phyloP scores from a whole-genome alignment of 2,888 invertebrate genomes.

The Drosophila subquinaria region DNA sequence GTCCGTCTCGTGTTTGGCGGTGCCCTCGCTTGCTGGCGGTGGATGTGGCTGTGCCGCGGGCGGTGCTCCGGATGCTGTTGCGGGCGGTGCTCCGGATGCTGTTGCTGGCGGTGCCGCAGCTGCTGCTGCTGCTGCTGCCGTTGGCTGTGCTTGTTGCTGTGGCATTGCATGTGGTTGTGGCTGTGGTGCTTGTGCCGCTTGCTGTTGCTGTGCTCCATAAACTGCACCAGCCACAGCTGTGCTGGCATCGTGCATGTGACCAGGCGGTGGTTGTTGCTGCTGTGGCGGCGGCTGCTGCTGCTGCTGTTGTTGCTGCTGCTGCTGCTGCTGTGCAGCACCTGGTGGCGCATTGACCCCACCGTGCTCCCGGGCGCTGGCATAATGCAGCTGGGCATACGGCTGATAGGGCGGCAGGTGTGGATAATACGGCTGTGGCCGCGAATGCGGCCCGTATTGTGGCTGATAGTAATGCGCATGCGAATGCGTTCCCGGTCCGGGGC shows the following conservation, averaged over 20 bases:
- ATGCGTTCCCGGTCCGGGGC: conserved; percentile 80
- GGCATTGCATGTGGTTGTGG: conserved; percentile 49
- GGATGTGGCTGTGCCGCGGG: conserved; percentile 43
- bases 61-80: conserved; percentile 46
- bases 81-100: conserved; percentile 26
- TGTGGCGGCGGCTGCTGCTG: conserved; percentile 69
- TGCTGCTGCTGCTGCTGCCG: conserved; percentile 28
- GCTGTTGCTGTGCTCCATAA: conserved; percentile 24
- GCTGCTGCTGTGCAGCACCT: conserved; percentile 70
- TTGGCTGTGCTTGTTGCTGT: conserved; percentile 28
- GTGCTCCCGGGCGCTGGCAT: conserved; percentile 47
- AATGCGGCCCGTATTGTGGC: conserved; percentile 85
- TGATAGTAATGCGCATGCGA: conserved; percentile 85
- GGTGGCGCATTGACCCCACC: conserved; percentile 80
- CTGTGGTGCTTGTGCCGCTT: conserved; percentile 20
- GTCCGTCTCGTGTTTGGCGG: conserved; percentile 79
- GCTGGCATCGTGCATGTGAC: conserved; percentile 67
- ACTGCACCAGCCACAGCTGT: conserved; percentile 22
- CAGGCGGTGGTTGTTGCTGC: conserved; percentile 50
- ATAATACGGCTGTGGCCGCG: conserved; percentile 84
- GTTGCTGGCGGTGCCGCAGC: conserved; percentile 39
- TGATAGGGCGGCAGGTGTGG: conserved; percentile 85
- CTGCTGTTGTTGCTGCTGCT: conserved; percentile 38
- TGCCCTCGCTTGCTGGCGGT: conserved; percentile 50
- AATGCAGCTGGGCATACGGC: conserved; percentile 71